phyloP scores from a whole-genome alignment of 2,113 vertebrate species.

The Odobenus rosmarus region DNA sequence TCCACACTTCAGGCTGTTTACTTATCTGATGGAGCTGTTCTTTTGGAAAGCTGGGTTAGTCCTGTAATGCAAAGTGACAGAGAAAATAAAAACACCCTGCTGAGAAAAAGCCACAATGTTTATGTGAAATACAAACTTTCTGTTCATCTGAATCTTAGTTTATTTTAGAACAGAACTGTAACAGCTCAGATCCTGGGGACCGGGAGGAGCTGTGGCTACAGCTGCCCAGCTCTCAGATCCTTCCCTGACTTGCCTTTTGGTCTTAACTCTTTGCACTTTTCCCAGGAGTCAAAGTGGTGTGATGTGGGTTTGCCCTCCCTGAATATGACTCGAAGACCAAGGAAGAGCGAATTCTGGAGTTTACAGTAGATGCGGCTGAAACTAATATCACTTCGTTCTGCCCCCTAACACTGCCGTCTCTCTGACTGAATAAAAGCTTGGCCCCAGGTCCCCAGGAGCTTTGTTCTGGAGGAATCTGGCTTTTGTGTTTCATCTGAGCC shows the following conservation, averaged over 20 bases:
- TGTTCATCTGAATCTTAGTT: slow-evolving; percentile 80
- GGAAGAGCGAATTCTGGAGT: slow-evolving; percentile 55
- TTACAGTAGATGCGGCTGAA: slow-evolving; percentile 47
- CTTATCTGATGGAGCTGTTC: slow-evolving; percentile 73
- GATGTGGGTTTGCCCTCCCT: slow-evolving; percentile 68
- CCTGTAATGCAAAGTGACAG: slow-evolving; percentile 80
- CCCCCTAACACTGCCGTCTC: neutral
- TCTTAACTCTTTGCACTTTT: slow-evolving; percentile 72
- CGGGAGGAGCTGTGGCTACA: slow-evolving; percentile 66
- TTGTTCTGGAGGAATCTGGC: slow-evolving; percentile 64
- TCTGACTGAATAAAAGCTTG: slow-evolving; percentile 37
- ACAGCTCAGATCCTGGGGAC: slow-evolving; percentile 60
- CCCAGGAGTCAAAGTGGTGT: slow-evolving; percentile 72
- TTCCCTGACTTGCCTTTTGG: slow-evolving; percentile 56
- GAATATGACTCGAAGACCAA: slow-evolving; percentile 42
- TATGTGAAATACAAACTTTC: slow-evolving; percentile 83
- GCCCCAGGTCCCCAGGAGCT: slow-evolving; percentile 24
- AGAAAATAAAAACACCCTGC: slow-evolving; percentile 81
- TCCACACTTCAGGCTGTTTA: slow-evolving; percentile 45
- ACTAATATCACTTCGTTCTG: neutral
- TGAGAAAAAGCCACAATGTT: slow-evolving; percentile 81
- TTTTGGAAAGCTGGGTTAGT: slow-evolving; percentile 71
- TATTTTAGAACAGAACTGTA: slow-evolving; percentile 80
- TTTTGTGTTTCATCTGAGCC: slow-evolving; percentile 69
- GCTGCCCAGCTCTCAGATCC: slow-evolving; percentile 68